A percentile compares a stretch with the other conserved stretches of the same genome.
These are phyloP conservation scores for Microtus pennsylvanicus DNA, from an alignment of 2,113 vertebrate genomes.

Conservation along the genomic window DNA sequence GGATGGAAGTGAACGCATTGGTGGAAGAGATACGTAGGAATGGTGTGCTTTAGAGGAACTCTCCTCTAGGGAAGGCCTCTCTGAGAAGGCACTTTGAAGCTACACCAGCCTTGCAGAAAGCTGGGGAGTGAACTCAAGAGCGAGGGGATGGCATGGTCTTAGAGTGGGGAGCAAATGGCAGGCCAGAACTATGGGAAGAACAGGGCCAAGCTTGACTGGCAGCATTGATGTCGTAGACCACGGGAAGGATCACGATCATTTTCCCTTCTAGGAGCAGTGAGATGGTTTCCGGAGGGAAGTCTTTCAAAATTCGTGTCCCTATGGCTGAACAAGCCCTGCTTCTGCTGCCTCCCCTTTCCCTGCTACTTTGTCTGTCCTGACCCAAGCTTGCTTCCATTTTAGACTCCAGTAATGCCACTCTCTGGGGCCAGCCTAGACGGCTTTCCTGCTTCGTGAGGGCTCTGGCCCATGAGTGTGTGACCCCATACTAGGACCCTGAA, in stretches of 20 bases:
- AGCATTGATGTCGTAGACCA: neutral
- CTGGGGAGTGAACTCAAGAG: neutral
- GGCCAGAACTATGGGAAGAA: neutral
- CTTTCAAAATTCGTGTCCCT: neutral
- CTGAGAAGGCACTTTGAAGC: neutral
- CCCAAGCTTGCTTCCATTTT: neutral
- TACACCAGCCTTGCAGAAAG: neutral
- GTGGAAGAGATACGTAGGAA: neutral
- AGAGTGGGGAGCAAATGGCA: neutral
- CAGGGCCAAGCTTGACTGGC: neutral
- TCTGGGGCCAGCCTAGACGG: accelerated
- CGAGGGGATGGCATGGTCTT: neutral
- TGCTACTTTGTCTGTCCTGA: neutral
- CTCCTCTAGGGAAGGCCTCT: neutral
- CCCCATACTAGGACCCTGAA: neutral
- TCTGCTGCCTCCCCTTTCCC: neutral
- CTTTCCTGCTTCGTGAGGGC: neutral
- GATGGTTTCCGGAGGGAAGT: neutral
- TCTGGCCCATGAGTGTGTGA: neutral
- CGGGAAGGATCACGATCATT: neutral
- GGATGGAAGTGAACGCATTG: neutral
- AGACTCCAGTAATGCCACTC: neutral
- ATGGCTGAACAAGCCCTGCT: neutral
- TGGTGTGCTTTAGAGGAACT: neutral
- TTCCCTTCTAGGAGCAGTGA: neutral